Evolutionary conservation across 1,140 invertebrate genomes (phyloP).

Genomic region (Listronotus oregonensis): DNA sequence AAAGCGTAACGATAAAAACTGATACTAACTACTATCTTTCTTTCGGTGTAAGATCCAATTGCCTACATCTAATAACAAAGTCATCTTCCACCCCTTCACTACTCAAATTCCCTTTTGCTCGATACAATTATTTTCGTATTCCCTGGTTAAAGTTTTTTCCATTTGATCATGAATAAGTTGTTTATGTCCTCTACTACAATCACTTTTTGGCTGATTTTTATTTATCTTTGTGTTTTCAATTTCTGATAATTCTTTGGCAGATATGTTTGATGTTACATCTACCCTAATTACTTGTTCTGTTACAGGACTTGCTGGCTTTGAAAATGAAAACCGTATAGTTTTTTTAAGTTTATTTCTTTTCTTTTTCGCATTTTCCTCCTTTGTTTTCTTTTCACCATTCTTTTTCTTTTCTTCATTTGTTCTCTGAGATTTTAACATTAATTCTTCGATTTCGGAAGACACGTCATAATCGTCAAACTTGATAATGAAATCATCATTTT

Average conservation of each 20-base stretch:
- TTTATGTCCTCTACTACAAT: background rate
- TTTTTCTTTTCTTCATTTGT: slow-evolving; percentile 15
- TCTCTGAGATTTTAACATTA: slow-evolving; percentile 28
- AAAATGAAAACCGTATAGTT: slow-evolving; percentile 48
- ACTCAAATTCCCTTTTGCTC: slow-evolving; percentile 3
- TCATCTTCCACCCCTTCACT: slow-evolving; percentile 5
- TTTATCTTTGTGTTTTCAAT: background rate
- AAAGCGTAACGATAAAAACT: too few species aligned
- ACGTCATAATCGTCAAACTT: slow-evolving; percentile 22
- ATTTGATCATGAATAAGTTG: slow-evolving; percentile 5
- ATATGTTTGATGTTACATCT: slow-evolving; percentile 51
- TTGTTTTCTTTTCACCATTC: slow-evolving; percentile 23
- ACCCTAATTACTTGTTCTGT: slow-evolving; percentile 53
- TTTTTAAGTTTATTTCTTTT: slow-evolving; percentile 42
- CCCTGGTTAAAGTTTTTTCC: background rate
- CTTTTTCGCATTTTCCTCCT: slow-evolving; percentile 19
- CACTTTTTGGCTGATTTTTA: background rate
- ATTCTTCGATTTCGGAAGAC: slow-evolving; percentile 36
- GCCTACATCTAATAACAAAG: too few species aligned
- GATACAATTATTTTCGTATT: slow-evolving; percentile 15
- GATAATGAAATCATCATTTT: slow-evolving; percentile 2
- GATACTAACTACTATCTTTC: too few species aligned
- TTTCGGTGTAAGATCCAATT: too few species aligned
- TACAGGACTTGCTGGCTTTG: slow-evolving; percentile 50
- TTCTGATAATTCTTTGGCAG: slow-evolving; percentile 17